Evolutionary conservation across 2,888 invertebrate species (phyloP).

Genomic region (Glyphotaelius pellucidus): DNA sequence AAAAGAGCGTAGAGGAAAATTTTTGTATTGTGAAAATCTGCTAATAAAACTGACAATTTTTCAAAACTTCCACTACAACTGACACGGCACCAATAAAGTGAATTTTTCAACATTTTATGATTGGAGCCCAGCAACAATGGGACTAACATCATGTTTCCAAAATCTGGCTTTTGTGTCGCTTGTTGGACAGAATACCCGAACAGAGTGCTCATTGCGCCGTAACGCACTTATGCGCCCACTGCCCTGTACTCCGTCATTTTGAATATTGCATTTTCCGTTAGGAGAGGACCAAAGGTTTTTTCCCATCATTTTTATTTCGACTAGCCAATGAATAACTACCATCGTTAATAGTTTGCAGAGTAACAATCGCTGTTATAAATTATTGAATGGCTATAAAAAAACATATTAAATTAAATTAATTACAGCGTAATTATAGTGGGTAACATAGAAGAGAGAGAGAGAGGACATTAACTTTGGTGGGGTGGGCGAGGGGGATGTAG

Average conservation of each 20-base stretch:
- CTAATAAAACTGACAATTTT: background rate
- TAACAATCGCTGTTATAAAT: background rate
- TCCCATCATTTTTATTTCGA: background rate
- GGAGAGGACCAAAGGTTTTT: background rate
- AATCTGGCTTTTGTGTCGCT: background rate
- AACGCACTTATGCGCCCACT: background rate
- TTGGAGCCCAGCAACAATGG: background rate
- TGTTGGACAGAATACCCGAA: background rate
- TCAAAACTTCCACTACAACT: background rate
- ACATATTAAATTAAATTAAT: no score
- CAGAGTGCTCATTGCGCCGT: background rate
- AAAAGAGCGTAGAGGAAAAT: background rate
- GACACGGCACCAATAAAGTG: background rate
- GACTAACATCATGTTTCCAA: background rate
- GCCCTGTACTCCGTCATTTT: background rate
- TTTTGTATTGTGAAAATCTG: background rate
- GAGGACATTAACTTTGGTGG: no score
- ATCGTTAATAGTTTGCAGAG: background rate
- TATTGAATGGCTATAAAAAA: no score
- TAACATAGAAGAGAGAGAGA: no score
- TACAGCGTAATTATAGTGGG: no score
- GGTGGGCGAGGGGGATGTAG: no score
- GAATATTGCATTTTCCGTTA: background rate
- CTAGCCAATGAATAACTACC: background rate
- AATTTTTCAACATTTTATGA: constrained; percentile 15